phyloP scores from a whole-genome alignment of 2,888 invertebrate genomes.

The Drosophila setosimentum region DNA sequence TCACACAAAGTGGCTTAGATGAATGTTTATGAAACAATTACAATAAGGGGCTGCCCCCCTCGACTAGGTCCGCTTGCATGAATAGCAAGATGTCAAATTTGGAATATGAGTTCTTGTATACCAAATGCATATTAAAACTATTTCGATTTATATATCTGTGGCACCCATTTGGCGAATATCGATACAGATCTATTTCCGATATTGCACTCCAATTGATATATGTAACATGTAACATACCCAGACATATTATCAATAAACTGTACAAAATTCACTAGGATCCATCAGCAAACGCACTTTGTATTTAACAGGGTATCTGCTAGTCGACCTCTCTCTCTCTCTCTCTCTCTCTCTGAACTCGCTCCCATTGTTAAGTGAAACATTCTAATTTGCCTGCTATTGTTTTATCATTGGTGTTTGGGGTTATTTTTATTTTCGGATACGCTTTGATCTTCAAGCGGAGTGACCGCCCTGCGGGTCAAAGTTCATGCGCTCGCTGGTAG shows the following conservation, averaged over 20 bases:
- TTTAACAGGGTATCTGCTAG: background rate
- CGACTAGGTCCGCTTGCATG: no score
- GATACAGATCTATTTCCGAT: background rate
- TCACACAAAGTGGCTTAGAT: no score
- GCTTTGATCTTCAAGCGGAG: constrained; percentile 62
- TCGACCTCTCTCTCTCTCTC: background rate
- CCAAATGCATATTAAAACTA: no score
- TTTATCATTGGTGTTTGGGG: background rate
- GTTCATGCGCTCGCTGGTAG: constrained; percentile 32
- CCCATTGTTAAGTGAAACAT: background rate
- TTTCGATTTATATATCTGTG: background rate
- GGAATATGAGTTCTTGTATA: no score
- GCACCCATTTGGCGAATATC: no score
- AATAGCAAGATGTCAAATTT: no score
- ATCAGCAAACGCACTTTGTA: background rate
- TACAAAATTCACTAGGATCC: background rate
- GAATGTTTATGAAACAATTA: background rate
- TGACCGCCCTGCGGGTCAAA: constrained; percentile 64
- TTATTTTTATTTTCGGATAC: constrained; percentile 7
- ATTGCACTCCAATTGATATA: background rate
- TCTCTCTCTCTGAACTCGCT: no score
- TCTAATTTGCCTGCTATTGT: background rate
- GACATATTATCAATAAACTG: background rate
- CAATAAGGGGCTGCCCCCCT: no score
- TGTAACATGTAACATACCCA: background rate